Conservation (phyloP, 2,113 vertebrate genomes). For the Amphiprion percula region DNA sequence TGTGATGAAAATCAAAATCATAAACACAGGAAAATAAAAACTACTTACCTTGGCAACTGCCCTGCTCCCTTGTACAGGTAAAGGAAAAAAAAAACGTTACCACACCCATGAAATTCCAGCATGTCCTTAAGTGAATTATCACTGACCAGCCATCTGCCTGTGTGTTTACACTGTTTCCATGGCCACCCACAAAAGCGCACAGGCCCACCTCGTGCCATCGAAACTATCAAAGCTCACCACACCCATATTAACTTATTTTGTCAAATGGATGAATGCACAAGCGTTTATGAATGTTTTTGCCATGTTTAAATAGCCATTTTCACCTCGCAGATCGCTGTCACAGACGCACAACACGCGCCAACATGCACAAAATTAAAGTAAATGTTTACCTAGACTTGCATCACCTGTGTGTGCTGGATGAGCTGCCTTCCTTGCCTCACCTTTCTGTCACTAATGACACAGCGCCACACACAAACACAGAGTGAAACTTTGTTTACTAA, state of each 20-base stretch:
- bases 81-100: slow-evolving; percentile 11
- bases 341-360: not conserved
- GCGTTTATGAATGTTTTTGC: slow-evolving; percentile 23
- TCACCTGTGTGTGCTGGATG: slow-evolving; percentile 46
- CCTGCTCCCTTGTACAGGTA: slow-evolving; percentile 12
- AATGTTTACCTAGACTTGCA: slow-evolving; percentile 61
- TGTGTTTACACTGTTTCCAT: slow-evolving; percentile 72
- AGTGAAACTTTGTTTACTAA: slow-evolving; percentile 19
- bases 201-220: slow-evolving; percentile 50
- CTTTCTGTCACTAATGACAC: slow-evolving; percentile 32
- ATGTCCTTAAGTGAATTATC: slow-evolving; percentile 52
- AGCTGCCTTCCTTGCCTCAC: slow-evolving; percentile 52
- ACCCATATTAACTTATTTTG: slow-evolving; percentile 37
- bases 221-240: slow-evolving; percentile 56
- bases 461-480: not conserved
- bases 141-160: slow-evolving; percentile 64
- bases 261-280: slow-evolving; percentile 16
- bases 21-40: slow-evolving; percentile 17
- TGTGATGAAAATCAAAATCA: not conserved
- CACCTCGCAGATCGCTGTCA: not conserved
- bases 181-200: slow-evolving; percentile 54
- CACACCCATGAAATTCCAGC: slow-evolving; percentile 69
- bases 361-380: not conserved
- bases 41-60: not conserved
- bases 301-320: slow-evolving; percentile 19